phyloP scores from a whole-genome alignment of 2,113 vertebrate genomes.

The Sakesphorus luctuosus region DNA sequence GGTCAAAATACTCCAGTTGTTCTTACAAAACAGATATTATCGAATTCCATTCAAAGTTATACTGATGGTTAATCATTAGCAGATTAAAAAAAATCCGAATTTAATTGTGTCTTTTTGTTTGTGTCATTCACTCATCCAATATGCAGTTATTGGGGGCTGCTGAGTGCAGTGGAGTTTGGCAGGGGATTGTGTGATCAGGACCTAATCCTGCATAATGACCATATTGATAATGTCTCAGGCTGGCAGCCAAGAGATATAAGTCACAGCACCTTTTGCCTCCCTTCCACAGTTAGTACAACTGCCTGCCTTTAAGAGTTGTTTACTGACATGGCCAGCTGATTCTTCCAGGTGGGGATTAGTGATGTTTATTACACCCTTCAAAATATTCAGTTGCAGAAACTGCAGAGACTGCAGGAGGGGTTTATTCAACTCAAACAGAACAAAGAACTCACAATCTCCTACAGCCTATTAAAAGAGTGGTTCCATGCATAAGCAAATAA shows the following conservation, averaged over 20 bases:
- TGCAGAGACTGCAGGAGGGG: neutral
- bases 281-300: neutral
- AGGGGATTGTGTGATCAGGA: neutral
- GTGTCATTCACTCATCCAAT: neutral
- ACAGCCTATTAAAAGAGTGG: neutral
- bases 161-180: neutral
- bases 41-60: neutral
- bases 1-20: neutral
- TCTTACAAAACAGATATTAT: neutral
- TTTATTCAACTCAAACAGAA: neutral
- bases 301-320: neutral
- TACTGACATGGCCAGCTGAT: neutral
- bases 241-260: neutral
- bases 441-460: slow-evolving; percentile 6
- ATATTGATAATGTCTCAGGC: neutral
- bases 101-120: neutral
- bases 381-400: slow-evolving; percentile 17
- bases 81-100: neutral
- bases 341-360: neutral
- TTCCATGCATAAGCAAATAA: slow-evolving; percentile 45
- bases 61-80: neutral
- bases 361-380: neutral
- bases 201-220: neutral
- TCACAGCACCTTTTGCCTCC: neutral
- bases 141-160: neutral